These are phyloP conservation scores for Hydrophis major DNA, from an alignment of 2,797 vertebrate genomes.

Conservation along the genomic window DNA sequence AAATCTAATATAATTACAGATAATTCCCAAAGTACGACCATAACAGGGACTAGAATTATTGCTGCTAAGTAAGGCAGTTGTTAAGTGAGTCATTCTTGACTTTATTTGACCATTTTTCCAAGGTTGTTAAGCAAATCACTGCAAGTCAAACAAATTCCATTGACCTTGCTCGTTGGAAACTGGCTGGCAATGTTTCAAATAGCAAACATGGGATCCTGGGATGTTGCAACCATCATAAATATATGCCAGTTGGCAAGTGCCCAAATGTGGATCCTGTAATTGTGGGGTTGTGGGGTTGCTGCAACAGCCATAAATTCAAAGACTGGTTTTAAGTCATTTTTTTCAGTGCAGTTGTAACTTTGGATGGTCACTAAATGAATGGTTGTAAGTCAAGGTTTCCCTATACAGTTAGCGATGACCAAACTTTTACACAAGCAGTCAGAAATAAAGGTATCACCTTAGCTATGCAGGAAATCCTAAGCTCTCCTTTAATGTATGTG, in stretches of 20 bases:
- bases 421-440: background rate
- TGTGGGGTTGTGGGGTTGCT: background rate
- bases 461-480: background rate
- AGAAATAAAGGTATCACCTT: background rate
- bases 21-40: background rate
- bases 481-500: background rate
- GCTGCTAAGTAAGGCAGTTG: background rate
- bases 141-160: background rate
- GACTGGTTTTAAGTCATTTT: background rate
- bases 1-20: background rate
- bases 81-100: background rate
- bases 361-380: background rate
- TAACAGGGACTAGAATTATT: background rate
- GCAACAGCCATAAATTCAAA: background rate
- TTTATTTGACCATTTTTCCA: background rate
- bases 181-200: background rate
- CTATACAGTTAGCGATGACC: background rate
- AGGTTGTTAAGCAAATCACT: background rate
- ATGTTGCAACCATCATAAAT: background rate
- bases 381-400: background rate
- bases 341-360: background rate
- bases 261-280: background rate
- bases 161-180: background rate
- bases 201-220: background rate
- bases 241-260: background rate